These are phyloP conservation scores for Cryptus armator DNA, from an alignment of 2,888 invertebrate species.

Conservation along the genomic window DNA sequence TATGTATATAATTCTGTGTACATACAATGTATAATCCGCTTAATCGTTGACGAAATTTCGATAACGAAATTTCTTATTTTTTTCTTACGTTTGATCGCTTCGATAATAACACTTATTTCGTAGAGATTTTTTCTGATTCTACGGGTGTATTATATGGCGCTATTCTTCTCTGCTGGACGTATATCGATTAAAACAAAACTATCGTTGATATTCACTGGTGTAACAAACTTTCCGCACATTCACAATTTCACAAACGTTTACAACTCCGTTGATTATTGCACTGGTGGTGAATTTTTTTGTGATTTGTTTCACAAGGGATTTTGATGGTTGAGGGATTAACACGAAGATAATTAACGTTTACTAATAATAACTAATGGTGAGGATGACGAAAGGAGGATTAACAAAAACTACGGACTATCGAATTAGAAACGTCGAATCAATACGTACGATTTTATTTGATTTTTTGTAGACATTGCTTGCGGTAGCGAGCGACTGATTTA, in stretches of 20 bases:
- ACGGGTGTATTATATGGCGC: background rate
- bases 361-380: background rate
- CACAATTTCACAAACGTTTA: slow-evolving; percentile 1
- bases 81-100: background rate
- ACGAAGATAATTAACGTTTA: background rate
- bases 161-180: background rate
- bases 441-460: background rate
- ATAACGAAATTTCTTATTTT: background rate
- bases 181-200: background rate
- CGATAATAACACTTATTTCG: slow-evolving; percentile 9
- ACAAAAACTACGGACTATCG: background rate
- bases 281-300: background rate
- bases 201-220: slow-evolving; percentile 16
- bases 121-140: background rate
- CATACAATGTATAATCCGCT: background rate
- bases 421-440: background rate
- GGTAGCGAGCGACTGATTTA: background rate
- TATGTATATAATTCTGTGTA: background rate
- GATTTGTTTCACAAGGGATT: background rate
- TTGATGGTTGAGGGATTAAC: background rate
- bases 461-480: background rate
- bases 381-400: background rate
- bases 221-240: slow-evolving; percentile 5
- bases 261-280: background rate
- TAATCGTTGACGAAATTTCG: background rate